Evolutionary conservation across 2,888 invertebrate species (phyloP).

Genomic region (Piscicola geometra): DNA sequence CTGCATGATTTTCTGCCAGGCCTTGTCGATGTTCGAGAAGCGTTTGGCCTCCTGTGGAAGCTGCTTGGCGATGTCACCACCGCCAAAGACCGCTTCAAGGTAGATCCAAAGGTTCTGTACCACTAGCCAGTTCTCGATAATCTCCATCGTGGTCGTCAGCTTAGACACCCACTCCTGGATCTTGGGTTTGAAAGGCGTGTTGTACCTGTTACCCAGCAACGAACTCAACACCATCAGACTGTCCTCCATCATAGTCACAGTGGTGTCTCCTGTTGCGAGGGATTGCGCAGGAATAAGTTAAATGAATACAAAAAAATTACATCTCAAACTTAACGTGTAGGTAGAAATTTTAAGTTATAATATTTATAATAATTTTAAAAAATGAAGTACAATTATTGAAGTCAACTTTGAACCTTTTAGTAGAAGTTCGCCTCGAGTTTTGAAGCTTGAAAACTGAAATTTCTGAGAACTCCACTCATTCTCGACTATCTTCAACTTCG

Average conservation of each 20-base stretch:
- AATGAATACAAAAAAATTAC: too few relatives aligned
- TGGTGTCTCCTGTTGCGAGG: slow-evolving; percentile 58
- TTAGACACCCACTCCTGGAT: slow-evolving; percentile 93
- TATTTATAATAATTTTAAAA: too few relatives aligned
- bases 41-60: slow-evolving; percentile 65
- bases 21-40: slow-evolving; percentile 57
- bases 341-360: too few relatives aligned
- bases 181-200: slow-evolving; percentile 90
- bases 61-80: slow-evolving; percentile 97
- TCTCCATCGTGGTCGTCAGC: slow-evolving; percentile 89
- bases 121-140: slow-evolving; percentile 87
- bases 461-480: slow-evolving; percentile 85
- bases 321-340: too few relatives aligned
- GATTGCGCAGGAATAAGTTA: too few relatives aligned
- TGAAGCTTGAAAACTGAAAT: slow-evolving; percentile 87
- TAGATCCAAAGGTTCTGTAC: slow-evolving; percentile 99
- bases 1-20: slow-evolving; percentile 57
- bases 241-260: slow-evolving; percentile 87
- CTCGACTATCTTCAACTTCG: slow-evolving; percentile 85
- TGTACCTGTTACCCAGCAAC: slow-evolving; percentile 87
- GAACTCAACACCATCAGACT: slow-evolving; percentile 94
- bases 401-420: too few relatives aligned
- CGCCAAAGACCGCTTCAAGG: slow-evolving; percentile 92
- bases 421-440: slow-evolving; percentile 85
- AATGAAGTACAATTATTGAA: too few relatives aligned